These are phyloP conservation scores for Lordiphosa stackelbergi DNA, from an alignment of 1,140 invertebrate species.

Conservation along the genomic window DNA sequence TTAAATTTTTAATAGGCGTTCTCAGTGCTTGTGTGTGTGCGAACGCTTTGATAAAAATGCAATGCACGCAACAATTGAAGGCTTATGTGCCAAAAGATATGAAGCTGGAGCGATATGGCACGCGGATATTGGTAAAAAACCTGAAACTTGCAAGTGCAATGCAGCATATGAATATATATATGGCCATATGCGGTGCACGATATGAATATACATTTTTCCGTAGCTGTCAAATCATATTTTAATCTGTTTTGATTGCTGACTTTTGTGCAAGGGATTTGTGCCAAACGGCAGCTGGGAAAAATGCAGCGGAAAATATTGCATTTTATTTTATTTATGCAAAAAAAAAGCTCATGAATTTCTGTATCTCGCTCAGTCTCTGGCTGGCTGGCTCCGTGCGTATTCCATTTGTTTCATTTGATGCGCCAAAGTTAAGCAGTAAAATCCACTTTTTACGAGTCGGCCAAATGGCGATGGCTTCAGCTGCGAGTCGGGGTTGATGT, in stretches of 20 bases:
- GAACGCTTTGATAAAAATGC: constrained; percentile 68
- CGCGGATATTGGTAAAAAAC: constrained; percentile 26
- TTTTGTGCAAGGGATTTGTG: constrained; percentile 75
- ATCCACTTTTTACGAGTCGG: constrained; percentile 70
- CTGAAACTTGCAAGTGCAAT: constrained; percentile 42
- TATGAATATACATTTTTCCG: constrained; percentile 35
- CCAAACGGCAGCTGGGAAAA: constrained; percentile 27
- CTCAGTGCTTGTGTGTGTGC: constrained; percentile 14
- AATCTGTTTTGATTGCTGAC: constrained; percentile 77
- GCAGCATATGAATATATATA: constrained; percentile 41
- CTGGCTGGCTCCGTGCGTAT: constrained; percentile 27
- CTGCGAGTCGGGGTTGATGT: constrained; percentile 19
- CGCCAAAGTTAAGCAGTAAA: constrained; percentile 68
- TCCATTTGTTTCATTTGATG: constrained; percentile 69
- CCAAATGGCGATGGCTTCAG: constrained; percentile 14
- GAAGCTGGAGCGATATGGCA: constrained; percentile 58
- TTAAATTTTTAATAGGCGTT: constrained; percentile 73
- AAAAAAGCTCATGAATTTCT: constrained; percentile 27
- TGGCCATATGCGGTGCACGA: constrained; percentile 17
- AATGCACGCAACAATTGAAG: constrained; percentile 67
- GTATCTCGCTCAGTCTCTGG: neutral
- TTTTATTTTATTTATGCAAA: constrained; percentile 74
- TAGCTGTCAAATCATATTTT: constrained; percentile 77
- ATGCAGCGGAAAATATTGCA: constrained; percentile 66
- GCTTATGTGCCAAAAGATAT: constrained; percentile 53